Conservation (phyloP, 1,140 invertebrate genomes). For the Heterodera schachtii region DNA sequence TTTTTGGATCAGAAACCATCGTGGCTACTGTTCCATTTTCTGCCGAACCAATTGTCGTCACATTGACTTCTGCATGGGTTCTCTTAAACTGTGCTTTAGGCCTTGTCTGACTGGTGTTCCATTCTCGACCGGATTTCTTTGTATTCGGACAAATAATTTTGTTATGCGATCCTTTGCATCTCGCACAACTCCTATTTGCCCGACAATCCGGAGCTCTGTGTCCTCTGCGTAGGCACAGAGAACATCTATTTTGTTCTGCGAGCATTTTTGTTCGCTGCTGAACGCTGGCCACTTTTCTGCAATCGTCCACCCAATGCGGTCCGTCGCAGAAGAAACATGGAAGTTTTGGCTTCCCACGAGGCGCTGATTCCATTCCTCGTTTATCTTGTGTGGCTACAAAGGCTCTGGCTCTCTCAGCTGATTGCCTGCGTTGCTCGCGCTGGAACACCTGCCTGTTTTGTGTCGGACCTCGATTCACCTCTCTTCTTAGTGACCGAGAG, state of each 20-base stretch:
- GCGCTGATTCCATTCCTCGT: neutral
- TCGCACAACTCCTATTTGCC: neutral
- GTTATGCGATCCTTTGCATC: slow-evolving; percentile 1
- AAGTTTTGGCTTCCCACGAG: neutral
- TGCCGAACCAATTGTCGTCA: neutral
- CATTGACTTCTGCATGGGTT: neutral
- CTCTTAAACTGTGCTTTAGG: neutral
- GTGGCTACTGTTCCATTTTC: neutral
- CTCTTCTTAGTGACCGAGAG: neutral
- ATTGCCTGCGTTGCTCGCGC: neutral
- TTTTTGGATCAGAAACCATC: neutral
- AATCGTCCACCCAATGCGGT: neutral
- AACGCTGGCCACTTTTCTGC: neutral
- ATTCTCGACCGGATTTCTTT: neutral
- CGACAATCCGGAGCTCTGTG: neutral
- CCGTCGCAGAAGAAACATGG: slow-evolving; percentile 4
- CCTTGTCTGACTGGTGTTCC: neutral
- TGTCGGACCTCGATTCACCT: neutral
- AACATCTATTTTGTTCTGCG: slow-evolving; percentile 4
- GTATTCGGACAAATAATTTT: slow-evolving; percentile 5
- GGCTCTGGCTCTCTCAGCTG: neutral
- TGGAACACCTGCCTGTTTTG: neutral
- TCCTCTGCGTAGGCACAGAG: neutral
- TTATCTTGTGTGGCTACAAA: slow-evolving; percentile 1
- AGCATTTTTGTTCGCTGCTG: neutral